Conservation (phyloP, 2,113 vertebrate genomes). For the Pao palembangensis region DNA sequence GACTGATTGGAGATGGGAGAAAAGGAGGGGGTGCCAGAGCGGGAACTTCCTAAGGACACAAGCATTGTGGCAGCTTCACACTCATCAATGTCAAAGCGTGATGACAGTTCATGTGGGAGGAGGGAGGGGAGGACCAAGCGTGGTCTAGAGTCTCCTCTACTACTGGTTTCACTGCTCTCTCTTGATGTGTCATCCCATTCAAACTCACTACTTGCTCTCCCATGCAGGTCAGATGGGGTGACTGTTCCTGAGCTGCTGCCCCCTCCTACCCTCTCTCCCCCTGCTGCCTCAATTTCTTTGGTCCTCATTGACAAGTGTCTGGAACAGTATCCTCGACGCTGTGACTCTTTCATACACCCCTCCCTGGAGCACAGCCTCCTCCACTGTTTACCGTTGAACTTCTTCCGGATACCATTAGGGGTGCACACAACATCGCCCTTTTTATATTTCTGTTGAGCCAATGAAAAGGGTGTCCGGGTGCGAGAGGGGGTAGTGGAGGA, state of each 20-base stretch:
- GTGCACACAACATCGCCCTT: constrained; percentile 93
- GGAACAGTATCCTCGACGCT: constrained; percentile 89
- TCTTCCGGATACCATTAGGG: constrained; percentile 89
- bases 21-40: constrained; percentile 87
- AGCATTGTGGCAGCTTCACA: constrained; percentile 92
- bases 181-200: constrained; percentile 89
- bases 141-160: constrained; percentile 83
- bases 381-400: constrained; percentile 95
- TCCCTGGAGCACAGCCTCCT: constrained; percentile 89
- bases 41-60: constrained; percentile 87
- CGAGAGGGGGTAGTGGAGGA: constrained; percentile 74
- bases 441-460: constrained; percentile 88
- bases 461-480: constrained; percentile 82
- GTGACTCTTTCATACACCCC: constrained; percentile 92
- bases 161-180: constrained; percentile 84
- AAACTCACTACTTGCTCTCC: constrained; percentile 81
- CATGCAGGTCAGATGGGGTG: constrained; percentile 75
- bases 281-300: constrained; percentile 87
- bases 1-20: constrained; percentile 89
- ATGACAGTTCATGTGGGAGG: constrained; percentile 78
- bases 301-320: constrained; percentile 90
- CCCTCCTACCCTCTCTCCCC: constrained; percentile 76
- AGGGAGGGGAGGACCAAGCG: constrained; percentile 71
- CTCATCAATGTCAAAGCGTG: constrained; percentile 89
- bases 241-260: constrained; percentile 76